Percentiles rank a stretch among this genome's conserved stretches.
phyloP scores from a whole-genome alignment of 2,888 invertebrate genomes.

The Drosophila quasianomalipes region DNA sequence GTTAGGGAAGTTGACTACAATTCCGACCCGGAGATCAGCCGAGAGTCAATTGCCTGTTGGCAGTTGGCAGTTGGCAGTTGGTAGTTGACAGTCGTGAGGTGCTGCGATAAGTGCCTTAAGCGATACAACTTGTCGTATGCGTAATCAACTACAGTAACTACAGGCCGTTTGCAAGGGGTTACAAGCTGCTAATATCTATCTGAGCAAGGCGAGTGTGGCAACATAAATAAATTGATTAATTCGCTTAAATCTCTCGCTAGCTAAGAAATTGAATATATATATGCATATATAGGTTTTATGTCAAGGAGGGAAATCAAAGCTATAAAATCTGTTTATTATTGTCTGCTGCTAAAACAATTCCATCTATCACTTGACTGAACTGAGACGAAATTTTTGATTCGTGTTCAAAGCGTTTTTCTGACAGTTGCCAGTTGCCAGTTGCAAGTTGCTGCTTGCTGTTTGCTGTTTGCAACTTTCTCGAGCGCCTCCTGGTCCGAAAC shows the following conservation, averaged over 20 bases:
- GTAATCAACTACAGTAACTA: conserved; percentile 12
- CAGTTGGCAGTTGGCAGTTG: background rate
- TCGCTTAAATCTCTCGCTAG: background rate
- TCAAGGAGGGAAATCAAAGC: background rate
- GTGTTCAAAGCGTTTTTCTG: conserved; percentile 69
- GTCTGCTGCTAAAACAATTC: conserved; percentile 11
- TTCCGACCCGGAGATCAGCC: background rate
- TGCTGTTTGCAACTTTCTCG: conserved; percentile 23
- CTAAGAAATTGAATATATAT: background rate
- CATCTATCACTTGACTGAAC: conserved; percentile 34
- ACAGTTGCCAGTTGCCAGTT: conserved; percentile 52
- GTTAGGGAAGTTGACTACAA: conserved; percentile 5
- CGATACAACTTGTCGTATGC: conserved; percentile 33
- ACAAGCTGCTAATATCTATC: background rate
- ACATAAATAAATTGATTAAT: background rate
- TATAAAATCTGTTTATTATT: background rate
- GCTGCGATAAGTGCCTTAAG: conserved; percentile 21
- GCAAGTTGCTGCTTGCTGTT: conserved; percentile 25
- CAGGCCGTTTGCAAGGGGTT: background rate
- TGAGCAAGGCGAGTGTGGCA: background rate
- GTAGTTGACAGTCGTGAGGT: background rate
- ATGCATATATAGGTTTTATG: background rate
- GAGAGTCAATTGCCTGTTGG: background rate
- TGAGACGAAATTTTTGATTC: conserved; percentile 46
- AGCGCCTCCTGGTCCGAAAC: conserved; percentile 16